phyloP scores from a whole-genome alignment of 2,888 invertebrate species.

The Microplitis manilae region DNA sequence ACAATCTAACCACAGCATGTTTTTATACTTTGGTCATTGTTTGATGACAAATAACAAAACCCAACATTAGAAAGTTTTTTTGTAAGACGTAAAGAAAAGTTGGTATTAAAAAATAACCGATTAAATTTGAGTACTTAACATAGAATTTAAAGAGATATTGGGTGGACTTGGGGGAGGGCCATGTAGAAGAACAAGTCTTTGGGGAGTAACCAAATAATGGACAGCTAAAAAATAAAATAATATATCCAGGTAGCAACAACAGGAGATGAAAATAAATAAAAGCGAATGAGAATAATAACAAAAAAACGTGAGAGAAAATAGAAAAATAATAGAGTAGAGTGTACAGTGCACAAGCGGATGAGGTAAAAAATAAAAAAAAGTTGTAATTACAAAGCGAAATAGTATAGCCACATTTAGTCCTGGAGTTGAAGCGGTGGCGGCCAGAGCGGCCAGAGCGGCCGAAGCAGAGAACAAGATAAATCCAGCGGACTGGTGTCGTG shows the following conservation, averaged over 20 bases:
- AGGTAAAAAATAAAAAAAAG: conserved; percentile 36
- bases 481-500: conserved; percentile 50
- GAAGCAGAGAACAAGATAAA: conserved; percentile 52
- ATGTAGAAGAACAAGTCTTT: too few relatives aligned
- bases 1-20: background rate
- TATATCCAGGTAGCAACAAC: background rate
- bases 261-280: background rate
- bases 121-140: background rate
- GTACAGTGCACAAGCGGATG: conserved; percentile 1
- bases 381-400: conserved; percentile 50
- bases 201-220: background rate
- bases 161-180: background rate
- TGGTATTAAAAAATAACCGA: background rate
- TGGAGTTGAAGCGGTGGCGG: conserved; percentile 40
- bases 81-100: too few relatives aligned
- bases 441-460: conserved; percentile 41
- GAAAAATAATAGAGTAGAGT: conserved; percentile 9
- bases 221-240: background rate
- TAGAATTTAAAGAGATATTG: background rate
- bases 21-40: background rate
- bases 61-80: background rate
- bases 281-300: conserved; percentile 13
- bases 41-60: background rate
- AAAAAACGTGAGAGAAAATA: conserved; percentile 11
- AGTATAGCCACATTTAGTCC: conserved; percentile 20